Evolutionary conservation across 2,888 invertebrate species (phyloP), one percentile per base, ranked within the genome.

Genomic region (Cryptocephalus primarius): DNA sequence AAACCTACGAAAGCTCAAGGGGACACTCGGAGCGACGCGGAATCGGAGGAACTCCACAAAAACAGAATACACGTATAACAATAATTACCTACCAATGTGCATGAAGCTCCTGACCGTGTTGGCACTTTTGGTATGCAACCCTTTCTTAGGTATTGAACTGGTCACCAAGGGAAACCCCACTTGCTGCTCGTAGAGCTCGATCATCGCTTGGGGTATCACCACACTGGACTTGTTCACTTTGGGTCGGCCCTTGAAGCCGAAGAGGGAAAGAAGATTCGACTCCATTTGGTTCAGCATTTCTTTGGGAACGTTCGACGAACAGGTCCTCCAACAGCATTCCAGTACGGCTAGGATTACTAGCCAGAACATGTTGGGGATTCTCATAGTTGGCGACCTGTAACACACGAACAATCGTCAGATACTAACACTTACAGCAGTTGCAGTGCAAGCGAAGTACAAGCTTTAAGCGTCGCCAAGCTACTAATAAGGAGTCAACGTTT

Each of bases 21-120:
- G 22, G 22, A 22, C 22, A 22, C 22, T 22, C 22, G 22, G 22
- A 22, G 22, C 22, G 22, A 22, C 22, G 22, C 6, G 3, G 6
- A 22, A 22, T 22, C 22, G 22, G 22, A 22, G 22, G 22, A 22
- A 22, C 22, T 22, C 22, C 22, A 22, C 22, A 22, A 22, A 22
- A 22, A 4, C 2, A 22, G 2, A 22, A 22, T 22, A 22, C 22
- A 22, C 22, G 22, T 22, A 22, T 22, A 22, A 22, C 22, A 22
- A 34, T 43, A 43, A 46, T 44, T 50, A 72, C 79, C 75, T 68
- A 85, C 85, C 83, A 69, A 78, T 75, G 74, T 89, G 89, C 63
- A 81, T 79, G 74, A 85, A 90, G 70, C 87, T 86, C 66, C 90
- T 76, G 53, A 88, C 85, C 47, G 89, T 90, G 71, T 91, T 90